phyloP scores from a whole-genome alignment of 2,888 invertebrate species.

The Apamea crenata region DNA sequence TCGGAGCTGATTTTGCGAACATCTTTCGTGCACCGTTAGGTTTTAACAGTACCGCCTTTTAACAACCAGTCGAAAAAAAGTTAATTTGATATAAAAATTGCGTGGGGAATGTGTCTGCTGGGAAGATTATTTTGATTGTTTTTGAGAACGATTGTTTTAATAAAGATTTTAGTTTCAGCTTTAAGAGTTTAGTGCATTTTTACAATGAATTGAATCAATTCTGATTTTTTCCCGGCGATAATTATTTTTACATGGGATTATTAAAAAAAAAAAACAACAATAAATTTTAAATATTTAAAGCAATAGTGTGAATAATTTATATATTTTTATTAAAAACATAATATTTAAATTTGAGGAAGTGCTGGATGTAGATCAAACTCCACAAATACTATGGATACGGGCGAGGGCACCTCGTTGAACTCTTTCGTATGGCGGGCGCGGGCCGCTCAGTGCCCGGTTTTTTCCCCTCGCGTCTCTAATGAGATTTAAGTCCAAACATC shows the following conservation, averaged over 20 bases:
- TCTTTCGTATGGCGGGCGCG: constrained; percentile 82
- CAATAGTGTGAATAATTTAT: background rate
- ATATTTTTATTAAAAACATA: background rate
- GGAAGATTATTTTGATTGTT: constrained; percentile 47
- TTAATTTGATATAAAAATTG: constrained; percentile 55
- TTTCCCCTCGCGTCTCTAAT: constrained; percentile 74
- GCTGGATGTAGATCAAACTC: constrained; percentile 14
- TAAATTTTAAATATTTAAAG: background rate
- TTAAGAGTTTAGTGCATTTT: background rate
- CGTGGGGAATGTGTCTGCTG: constrained; percentile 39
- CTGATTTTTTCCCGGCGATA: background rate
- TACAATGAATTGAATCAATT: background rate
- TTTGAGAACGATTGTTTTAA: constrained; percentile 31
- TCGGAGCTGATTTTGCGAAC: constrained; percentile 57
- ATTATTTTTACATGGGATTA: background rate
- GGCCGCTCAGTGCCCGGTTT: constrained; percentile 66
- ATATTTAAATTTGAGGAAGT: background rate
- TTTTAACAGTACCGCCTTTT: constrained; percentile 63
- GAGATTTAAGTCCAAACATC: constrained; percentile 81
- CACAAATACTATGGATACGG: constrained; percentile 60
- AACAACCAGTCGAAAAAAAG: constrained; percentile 53
- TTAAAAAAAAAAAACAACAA: background rate
- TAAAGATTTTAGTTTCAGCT: background rate
- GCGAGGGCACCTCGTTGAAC: constrained; percentile 81
- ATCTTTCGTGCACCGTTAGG: constrained; percentile 61